Base-by-base conservation (phyloP, 2,113 vertebrate species). In the Axis porcinus region DNA sequence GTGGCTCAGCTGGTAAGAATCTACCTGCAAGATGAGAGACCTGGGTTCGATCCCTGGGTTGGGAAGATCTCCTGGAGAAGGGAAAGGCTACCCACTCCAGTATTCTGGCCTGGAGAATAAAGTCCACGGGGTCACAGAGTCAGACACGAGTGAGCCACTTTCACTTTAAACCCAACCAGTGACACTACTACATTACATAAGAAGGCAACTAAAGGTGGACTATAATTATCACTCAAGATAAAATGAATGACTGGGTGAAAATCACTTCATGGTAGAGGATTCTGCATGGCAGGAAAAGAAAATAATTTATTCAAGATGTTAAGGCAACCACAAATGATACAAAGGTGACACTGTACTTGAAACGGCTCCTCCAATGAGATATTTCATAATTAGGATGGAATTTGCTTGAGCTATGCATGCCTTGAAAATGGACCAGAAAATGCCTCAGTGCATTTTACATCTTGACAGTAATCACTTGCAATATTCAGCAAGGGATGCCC, bases 391-490 rank as follows among this genome's bases (percentile, higher is more conserved):
- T 97, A 97, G 90, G 87, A 9, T 67, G 81, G 90, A 92, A 98
- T 97, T 97, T 96, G 28, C 97, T 95, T 97, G 93, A 92, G 98
- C 40, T 97, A 85, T 27, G 52, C 52, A 93, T 67, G 95, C 87
- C 97, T 96, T 95, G 98, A 98, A 98, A 98, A 96, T 83, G 94
- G 94, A 97, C 97, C 98, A 98, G 98, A 98, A 99, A 98, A 96
- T 2, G 97, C 94, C 96, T 98, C 91, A 81, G 89, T 83, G 97
- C 97, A 96, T 98, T 98, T 98, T 98, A 98, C 95, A 98, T 98
- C 97, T 98, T 99, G 98, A 99, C 98, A 99, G 98, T 98, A 99
- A 99, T 99, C 98, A 98, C 98, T 96, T 98, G 93, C 98, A 98
- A 98, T 98, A 98, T 98, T 98, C 98, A 97, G 97, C 97, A 91